Base-by-base conservation (phyloP, 2,797 vertebrate genomes). In the Crocodylus rhombifer region DNA sequence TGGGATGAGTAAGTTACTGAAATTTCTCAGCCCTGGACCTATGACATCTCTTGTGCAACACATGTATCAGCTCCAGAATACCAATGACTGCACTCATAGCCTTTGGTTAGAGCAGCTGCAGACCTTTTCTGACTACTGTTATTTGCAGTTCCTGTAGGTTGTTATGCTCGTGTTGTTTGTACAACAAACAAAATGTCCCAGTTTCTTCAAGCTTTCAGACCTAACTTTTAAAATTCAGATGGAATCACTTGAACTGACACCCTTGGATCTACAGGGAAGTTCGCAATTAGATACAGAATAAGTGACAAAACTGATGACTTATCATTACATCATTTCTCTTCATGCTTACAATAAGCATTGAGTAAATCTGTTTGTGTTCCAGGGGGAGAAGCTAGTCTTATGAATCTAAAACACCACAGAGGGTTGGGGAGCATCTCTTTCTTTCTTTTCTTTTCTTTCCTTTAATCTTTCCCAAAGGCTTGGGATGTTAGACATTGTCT, bases 391-490 rank as follows among this genome's bases (percentile, higher is more conserved):
- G 1, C 33, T 56, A 86, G 84, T 55, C 76, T 88, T 17, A 87
- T 12, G n/a, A 82, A 84, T 69, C 30, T 81, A 25, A 62, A 56
- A 77, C 4, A 28, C 10, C 4, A 33, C 20, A 21, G 61, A 84
- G 11, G 28, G n/a, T 26, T 75, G 90, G 33, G 23, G 88, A 69
- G 56, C 55, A 28, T 17, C 84, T 56, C 16, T 62, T 74, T 69
- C 21, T 57, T 18, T 51, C 10, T 26, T 80, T 78, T 67, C 30
- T 56, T 36, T 77, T 36, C 21, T 2, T 42, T 25, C 7, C 16
- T 21, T 77, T 21, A 82, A 23, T 12, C 14, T 90, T 15, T 87
- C 82, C 58, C 65, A 81, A 81, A 80, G 67, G 71, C 87, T 2
- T 4, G 71, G 33, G 10, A 30, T 25, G 58, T 23, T 28, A 33